Base-by-base conservation (phyloP, 1,140 invertebrate genomes). In the Harpegnathos saltator region DNA sequence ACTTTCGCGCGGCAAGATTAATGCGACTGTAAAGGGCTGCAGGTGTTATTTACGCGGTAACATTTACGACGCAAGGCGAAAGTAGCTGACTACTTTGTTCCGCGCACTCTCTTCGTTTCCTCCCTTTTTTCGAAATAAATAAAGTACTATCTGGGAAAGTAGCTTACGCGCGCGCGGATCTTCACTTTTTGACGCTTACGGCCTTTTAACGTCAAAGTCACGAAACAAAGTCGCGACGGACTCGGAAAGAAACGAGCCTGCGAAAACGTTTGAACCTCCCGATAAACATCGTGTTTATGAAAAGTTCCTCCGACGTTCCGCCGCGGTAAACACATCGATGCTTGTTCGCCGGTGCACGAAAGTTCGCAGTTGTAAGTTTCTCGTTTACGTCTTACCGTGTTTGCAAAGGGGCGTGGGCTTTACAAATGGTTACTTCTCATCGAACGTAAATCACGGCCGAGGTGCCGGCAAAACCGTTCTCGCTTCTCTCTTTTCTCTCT, bases 211-310 rank as follows among this genome's bases (percentile, higher is more conserved):
- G 50, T 82, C 61, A 61, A 73, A 84, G 62, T 84, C 68, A 24
- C 74, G 48, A 22, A 68, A 33, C 54, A 61, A 72, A 77, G 65
- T 61, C 75, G 81, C 72, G 26, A 24, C 14, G 19, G 11, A 19
- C 17, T 44, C 24, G 15, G 9, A 48, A 48, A 77, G 63, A 66
- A 48, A 50, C 14, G 72, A 44, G 54, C 44, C 17, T 19, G 72
- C 9, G 68, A 65, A 48, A 83, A 77, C 58, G 72, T 75, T 50
- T 66, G 81, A 58, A 58, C 48, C 54, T 54, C 29, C 29, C 63
- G 54, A 88, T 87, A 71, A 88, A 84, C 86, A 80, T 61, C 62
- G 38, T 86, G 68, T 88, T 81, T 88, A 88, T 65, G 71, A 83
- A 71, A 71, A 59, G 68, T 84, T 86, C 66, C 78, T 71, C 82